These are phyloP conservation scores for Eupithecia centaureata DNA, from an alignment of 2,888 invertebrate species.

Conservation along the genomic window DNA sequence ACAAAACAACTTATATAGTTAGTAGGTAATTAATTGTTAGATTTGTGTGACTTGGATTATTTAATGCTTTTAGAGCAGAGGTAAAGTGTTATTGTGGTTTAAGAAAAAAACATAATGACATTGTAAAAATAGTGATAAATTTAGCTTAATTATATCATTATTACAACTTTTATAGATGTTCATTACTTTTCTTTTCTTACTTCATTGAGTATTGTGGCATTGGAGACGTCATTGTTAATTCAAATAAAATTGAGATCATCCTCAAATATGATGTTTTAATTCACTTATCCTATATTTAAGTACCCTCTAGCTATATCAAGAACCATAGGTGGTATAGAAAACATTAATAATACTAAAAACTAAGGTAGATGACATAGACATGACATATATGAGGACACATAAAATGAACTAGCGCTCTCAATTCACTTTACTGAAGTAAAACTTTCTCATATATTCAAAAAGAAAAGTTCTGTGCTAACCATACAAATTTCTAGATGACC, in stretches of 20 bases:
- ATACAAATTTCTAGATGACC: conserved; percentile 25
- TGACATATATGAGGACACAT: no score
- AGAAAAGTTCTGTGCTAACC: not conserved
- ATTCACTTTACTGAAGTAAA: not conserved
- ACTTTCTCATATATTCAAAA: not conserved
- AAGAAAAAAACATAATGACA: conserved; percentile 83
- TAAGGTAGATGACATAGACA: not conserved
- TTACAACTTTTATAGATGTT: conserved; percentile 85
- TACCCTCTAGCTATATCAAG: not conserved
- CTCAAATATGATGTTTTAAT: conserved; percentile 79
- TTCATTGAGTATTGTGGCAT: conserved; percentile 83
- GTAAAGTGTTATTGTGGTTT: conserved; percentile 83
- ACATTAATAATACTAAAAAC: not conserved
- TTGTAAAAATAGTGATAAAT: conserved; percentile 84
- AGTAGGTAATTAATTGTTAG: conserved; percentile 81
- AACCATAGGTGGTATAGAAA: not conserved
- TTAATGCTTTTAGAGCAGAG: conserved; percentile 82
- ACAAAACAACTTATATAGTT: conserved; percentile 76
- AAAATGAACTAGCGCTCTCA: not conserved
- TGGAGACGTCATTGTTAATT: conserved; percentile 84
- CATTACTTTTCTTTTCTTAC: conserved; percentile 82
- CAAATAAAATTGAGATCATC: conserved; percentile 83
- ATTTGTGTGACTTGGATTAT: conserved; percentile 84
- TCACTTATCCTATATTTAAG: conserved; percentile 44
- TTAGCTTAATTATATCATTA: conserved; percentile 84